Percentiles rank a stretch among this genome's conserved stretches.
Conservation (phyloP, 2,888 invertebrate genomes). For the Megaustenia siamemsis region DNA sequence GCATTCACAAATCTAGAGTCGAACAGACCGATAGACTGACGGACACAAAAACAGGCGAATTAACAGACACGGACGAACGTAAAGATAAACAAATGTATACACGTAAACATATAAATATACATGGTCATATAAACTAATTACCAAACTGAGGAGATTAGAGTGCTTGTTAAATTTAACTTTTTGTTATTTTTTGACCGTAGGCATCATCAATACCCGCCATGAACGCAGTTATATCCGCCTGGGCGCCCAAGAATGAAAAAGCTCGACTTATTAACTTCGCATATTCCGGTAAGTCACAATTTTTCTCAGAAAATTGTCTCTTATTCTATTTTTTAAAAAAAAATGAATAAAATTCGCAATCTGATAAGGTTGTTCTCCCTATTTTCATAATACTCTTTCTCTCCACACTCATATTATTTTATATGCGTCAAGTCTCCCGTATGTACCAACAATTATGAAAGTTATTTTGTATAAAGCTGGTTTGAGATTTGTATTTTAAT, state of each 20-base stretch:
- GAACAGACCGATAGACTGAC: background rate
- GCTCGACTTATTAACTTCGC: conserved; percentile 65
- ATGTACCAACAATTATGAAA: too few relatives aligned
- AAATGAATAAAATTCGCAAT: too few relatives aligned
- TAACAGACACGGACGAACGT: background rate
- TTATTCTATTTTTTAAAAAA: too few relatives aligned
- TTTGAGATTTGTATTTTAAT: too few relatives aligned
- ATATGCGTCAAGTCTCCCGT: too few relatives aligned
- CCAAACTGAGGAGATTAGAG: too few relatives aligned
- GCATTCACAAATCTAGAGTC: too few relatives aligned
- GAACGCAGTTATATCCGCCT: conserved; percentile 67
- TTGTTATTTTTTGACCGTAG: conserved; percentile 46
- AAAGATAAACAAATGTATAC: background rate
- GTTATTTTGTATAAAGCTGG: too few relatives aligned
- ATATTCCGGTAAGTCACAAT: conserved; percentile 62
- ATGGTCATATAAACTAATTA: background rate
- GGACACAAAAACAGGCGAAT: background rate
- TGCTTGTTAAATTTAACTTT: background rate
- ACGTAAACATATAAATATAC: too few relatives aligned
- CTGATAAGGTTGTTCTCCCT: too few relatives aligned
- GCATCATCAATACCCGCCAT: conserved; percentile 66
- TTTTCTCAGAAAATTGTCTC: background rate
- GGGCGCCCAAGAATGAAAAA: conserved; percentile 66
- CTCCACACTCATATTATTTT: too few relatives aligned
- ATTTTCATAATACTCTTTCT: too few relatives aligned